phyloP scores from a whole-genome alignment of 2,888 invertebrate species.

The Gymnocheta viridis region DNA sequence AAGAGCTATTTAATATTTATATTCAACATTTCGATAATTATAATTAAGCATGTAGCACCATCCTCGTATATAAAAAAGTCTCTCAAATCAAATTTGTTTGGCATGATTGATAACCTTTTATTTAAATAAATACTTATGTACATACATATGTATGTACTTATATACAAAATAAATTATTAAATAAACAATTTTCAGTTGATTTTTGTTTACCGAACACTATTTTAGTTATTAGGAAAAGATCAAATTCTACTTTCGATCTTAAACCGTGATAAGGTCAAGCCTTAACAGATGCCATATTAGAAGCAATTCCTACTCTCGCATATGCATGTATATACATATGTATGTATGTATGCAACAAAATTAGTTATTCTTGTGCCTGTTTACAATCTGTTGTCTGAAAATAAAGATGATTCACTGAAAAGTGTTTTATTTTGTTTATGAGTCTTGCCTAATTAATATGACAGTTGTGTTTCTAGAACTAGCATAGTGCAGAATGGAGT shows the following conservation, averaged over 20 bases:
- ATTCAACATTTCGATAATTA: too few species aligned
- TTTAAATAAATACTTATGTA: slow-evolving; percentile 42
- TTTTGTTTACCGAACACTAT: slow-evolving; percentile 20
- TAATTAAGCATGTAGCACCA: neutral
- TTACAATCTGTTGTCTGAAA: slow-evolving; percentile 14
- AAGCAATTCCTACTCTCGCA: too few species aligned
- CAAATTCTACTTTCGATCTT: slow-evolving; percentile 38
- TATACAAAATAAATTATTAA: slow-evolving; percentile 14
- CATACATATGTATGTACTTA: too few species aligned
- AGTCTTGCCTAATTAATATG: slow-evolving; percentile 14
- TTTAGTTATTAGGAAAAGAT: slow-evolving; percentile 21
- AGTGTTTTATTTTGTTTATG: neutral
- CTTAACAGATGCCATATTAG: slow-evolving; percentile 9
- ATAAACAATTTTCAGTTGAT: slow-evolving; percentile 5
- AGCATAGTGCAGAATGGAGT: neutral
- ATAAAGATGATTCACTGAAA: slow-evolving; percentile 44
- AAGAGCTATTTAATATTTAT: too few species aligned
- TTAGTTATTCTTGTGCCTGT: neutral
- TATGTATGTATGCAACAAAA: neutral
- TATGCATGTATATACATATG: too few species aligned
- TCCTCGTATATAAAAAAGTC: neutral
- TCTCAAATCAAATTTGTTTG: slow-evolving; percentile 5
- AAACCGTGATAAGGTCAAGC: slow-evolving; percentile 29
- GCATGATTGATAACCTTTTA: slow-evolving; percentile 64
- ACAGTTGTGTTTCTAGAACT: neutral